phyloP scores from a whole-genome alignment of 2,113 vertebrate genomes.

The Leptodactylus fuscus region DNA sequence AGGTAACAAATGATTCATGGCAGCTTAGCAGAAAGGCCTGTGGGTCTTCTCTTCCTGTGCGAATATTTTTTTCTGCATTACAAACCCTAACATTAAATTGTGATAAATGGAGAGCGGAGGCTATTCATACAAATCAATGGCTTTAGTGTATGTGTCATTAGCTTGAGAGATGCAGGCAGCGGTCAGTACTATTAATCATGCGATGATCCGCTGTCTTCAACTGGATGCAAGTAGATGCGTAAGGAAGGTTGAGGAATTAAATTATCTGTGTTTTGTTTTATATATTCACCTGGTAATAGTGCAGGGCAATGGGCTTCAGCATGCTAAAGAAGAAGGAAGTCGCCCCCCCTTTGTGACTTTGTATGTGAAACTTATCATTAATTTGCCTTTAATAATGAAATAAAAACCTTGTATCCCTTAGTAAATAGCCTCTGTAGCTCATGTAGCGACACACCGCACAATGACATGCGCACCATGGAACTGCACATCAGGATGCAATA shows the following conservation, averaged over 20 bases:
- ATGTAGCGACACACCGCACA: neutral
- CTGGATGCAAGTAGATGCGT: conserved; percentile 91
- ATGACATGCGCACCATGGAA: neutral
- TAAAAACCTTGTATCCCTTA: neutral
- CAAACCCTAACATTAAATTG: conserved; percentile 99
- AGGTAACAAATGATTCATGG: conserved; percentile 94
- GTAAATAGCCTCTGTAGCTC: neutral
- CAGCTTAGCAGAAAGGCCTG: conserved; percentile 78
- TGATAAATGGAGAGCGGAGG: conserved; percentile 99
- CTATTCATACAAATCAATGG: conserved; percentile 99
- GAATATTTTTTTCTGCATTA: conserved; percentile 89
- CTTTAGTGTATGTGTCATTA: conserved; percentile 99
- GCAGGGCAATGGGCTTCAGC: conserved; percentile 73
- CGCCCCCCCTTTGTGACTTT: neutral
- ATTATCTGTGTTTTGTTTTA: conserved; percentile 81
- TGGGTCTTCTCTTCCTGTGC: conserved; percentile 80
- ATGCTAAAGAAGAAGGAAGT: neutral
- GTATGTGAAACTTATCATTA: neutral
- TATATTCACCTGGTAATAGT: conserved; percentile 76
- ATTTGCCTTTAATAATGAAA: conserved; percentile 14
- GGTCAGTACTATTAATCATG: conserved; percentile 99
- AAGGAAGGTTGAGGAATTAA: conserved; percentile 90
- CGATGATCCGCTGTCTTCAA: conserved; percentile 97
- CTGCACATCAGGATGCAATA: neutral
- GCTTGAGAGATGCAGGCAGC: conserved; percentile 97